phyloP scores from a whole-genome alignment of 2,797 vertebrate species.

The Heteromormyrus szaboi region DNA sequence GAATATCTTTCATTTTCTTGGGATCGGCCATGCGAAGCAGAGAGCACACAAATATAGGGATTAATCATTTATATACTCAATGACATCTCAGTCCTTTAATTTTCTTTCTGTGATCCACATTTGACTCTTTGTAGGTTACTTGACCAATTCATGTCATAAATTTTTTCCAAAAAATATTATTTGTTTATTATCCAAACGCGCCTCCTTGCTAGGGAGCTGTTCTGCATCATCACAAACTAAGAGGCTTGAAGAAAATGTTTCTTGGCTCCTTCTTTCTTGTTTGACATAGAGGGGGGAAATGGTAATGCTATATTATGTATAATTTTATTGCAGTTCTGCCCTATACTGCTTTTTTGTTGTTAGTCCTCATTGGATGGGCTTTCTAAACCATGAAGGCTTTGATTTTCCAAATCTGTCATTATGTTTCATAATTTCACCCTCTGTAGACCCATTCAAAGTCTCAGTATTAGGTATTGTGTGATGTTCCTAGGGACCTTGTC shows the following conservation, averaged over 20 bases:
- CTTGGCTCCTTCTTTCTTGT: slow-evolving; percentile 62
- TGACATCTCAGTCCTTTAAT: slow-evolving; percentile 50
- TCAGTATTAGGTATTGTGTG: slow-evolving; percentile 14
- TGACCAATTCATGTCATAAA: slow-evolving; percentile 48
- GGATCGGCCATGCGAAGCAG: background rate
- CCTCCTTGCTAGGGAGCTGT: background rate
- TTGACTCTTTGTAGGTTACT: slow-evolving; percentile 48
- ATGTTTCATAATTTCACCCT: slow-evolving; percentile 5
- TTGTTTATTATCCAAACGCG: slow-evolving; percentile 22
- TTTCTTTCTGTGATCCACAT: slow-evolving; percentile 12
- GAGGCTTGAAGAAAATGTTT: slow-evolving; percentile 80
- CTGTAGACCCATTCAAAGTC: slow-evolving; percentile 4
- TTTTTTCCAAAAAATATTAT: slow-evolving; percentile 30
- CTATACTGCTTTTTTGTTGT: background rate
- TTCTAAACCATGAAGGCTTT: background rate
- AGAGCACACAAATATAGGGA: background rate
- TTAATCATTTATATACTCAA: slow-evolving; percentile 30
- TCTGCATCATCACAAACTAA: slow-evolving; percentile 19
- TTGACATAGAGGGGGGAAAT: slow-evolving; percentile 23
- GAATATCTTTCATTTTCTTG: background rate
- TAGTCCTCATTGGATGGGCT: background rate
- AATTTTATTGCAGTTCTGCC: slow-evolving; percentile 27
- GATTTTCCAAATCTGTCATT: slow-evolving; percentile 5
- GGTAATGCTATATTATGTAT: slow-evolving; percentile 46
- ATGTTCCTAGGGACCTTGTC: slow-evolving; percentile 12